A percentile compares a stretch with the other conserved stretches of the same genome.
These are phyloP conservation scores for Gulo gulo DNA, from an alignment of 2,113 vertebrate genomes.

Conservation along the genomic window DNA sequence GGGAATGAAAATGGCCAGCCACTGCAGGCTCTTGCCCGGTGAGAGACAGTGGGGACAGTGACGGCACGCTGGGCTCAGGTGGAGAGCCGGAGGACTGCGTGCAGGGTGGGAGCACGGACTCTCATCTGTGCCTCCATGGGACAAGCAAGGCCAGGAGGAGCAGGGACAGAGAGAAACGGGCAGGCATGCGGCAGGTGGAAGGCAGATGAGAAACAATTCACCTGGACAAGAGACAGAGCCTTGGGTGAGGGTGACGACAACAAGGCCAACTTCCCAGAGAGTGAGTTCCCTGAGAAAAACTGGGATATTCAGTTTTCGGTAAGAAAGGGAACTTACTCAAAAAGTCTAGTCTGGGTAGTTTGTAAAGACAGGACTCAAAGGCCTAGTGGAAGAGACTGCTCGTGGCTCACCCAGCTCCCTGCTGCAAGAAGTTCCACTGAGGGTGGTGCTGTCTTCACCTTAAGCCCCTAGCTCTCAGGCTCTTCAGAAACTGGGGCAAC, in stretches of 20 bases:
- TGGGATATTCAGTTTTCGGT: background rate
- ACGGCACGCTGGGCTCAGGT: accelerated
- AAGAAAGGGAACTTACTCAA: background rate
- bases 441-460: background rate
- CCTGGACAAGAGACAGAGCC: background rate
- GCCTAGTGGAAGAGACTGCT: background rate
- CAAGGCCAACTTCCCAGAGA: background rate
- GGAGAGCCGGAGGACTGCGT: background rate
- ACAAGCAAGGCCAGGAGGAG: too few species aligned
- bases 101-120: background rate
- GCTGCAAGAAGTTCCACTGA: background rate
- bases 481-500: background rate
- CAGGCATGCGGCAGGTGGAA: accelerated
- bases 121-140: accelerated
- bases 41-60: background rate
- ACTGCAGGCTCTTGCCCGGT: background rate
- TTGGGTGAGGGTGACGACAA: background rate
- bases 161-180: background rate
- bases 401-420: background rate
- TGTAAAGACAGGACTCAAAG: background rate
- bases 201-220: background rate
- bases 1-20: background rate
- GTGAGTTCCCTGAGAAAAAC: background rate
- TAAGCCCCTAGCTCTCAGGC: background rate
- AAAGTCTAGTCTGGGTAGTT: background rate